Percentiles rank a stretch among this genome's conserved stretches.
These are phyloP conservation scores for Cryptosula pallasiana DNA, from an alignment of 2,888 invertebrate species.

Conservation along the genomic window DNA sequence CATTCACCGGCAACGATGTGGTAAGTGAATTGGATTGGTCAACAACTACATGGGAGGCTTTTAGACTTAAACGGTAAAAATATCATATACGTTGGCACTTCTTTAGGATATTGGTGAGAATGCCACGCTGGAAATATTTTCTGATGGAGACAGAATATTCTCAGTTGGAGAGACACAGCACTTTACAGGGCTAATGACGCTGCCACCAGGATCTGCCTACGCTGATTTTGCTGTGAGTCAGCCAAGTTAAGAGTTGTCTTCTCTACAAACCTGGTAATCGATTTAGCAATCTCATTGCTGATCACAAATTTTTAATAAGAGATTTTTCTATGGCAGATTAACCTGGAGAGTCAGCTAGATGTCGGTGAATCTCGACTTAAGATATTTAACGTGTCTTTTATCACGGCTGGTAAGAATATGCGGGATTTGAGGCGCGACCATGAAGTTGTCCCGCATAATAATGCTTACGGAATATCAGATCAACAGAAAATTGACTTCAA, in stretches of 20 bases:
- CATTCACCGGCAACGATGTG: neutral
- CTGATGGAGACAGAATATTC: neutral
- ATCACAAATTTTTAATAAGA: too few relatives aligned
- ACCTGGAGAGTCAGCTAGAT: neutral
- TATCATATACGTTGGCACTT: too few relatives aligned
- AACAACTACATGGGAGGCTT: too few relatives aligned
- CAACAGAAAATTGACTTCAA: neutral
- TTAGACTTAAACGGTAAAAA: too few relatives aligned
- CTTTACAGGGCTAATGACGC: neutral
- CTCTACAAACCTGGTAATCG: too few relatives aligned
- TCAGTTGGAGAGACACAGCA: constrained; percentile 3
- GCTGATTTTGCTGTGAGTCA: constrained; percentile 18
- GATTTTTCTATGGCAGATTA: neutral
- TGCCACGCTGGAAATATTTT: neutral
- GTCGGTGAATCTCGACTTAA: constrained; percentile 4
- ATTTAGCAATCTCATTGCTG: too few relatives aligned
- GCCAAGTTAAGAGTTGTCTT: too few relatives aligned
- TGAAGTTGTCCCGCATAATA: neutral
- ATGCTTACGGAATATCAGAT: neutral
- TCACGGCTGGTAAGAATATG: neutral
- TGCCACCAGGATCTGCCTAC: neutral
- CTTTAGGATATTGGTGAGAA: too few relatives aligned
- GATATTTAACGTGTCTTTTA: neutral
- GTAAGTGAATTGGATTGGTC: too few relatives aligned
- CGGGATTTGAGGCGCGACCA: neutral